A percentile compares a stretch with the other conserved stretches of the same genome.
Conservation (phyloP, 2,888 invertebrate genomes). For the Clitarchus hookeri region DNA sequence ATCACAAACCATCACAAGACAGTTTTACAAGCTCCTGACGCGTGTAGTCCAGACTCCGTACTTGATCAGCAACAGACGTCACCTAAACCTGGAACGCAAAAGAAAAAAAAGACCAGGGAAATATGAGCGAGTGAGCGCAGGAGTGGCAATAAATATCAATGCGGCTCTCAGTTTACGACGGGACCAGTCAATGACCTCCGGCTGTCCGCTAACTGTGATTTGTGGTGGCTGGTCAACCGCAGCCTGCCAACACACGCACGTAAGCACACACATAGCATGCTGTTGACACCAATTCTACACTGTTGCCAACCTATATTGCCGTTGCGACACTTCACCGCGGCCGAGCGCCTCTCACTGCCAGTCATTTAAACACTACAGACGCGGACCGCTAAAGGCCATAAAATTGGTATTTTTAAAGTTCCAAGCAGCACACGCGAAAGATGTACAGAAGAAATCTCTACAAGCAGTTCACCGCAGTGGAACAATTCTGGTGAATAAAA, state of each 20-base stretch:
- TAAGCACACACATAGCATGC: background rate
- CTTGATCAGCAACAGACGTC: background rate
- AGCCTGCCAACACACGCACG: background rate
- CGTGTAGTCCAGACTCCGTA: background rate
- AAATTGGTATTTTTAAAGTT: too few species aligned
- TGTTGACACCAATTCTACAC: background rate
- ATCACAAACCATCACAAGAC: background rate
- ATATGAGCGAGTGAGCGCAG: background rate
- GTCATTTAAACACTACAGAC: background rate
- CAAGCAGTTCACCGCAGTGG: too few species aligned
- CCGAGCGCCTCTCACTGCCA: background rate
- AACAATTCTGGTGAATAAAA: too few species aligned
- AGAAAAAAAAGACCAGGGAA: too few species aligned
- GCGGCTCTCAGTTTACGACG: background rate
- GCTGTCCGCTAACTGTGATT: background rate
- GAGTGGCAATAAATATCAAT: constrained; percentile 1
- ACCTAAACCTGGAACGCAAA: background rate
- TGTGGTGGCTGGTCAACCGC: background rate
- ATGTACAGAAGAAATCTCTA: too few species aligned
- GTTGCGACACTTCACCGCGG: background rate
- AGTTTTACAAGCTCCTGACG: background rate
- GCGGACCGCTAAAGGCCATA: too few species aligned
- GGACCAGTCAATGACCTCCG: background rate
- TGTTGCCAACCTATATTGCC: background rate
- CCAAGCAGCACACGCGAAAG: too few species aligned